Evolutionary conservation across 2,888 invertebrate species (phyloP).

Genomic region (Lucinisca nassula): DNA sequence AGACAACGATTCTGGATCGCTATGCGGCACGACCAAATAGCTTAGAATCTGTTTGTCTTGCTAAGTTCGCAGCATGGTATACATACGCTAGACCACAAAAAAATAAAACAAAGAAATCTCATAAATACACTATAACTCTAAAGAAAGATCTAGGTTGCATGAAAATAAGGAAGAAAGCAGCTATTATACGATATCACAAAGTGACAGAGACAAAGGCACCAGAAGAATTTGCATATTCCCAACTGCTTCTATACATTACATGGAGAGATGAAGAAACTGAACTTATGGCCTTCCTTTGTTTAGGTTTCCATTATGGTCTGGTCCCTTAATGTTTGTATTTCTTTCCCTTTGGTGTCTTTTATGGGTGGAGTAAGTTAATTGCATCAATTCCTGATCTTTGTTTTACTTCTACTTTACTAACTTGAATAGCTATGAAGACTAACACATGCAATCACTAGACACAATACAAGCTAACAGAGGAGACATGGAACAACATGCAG

Average conservation of each 20-base stretch:
- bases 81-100: slow-evolving; percentile 8
- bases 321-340: no score
- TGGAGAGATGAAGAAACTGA: slow-evolving; percentile 56
- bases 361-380: no score
- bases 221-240: slow-evolving; percentile 50
- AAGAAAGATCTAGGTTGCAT: slow-evolving; percentile 35
- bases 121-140: background rate
- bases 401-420: slow-evolving; percentile 23
- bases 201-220: slow-evolving; percentile 44
- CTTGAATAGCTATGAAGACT: slow-evolving; percentile 33
- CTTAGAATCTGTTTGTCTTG: slow-evolving; percentile 35
- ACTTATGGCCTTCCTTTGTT: no score
- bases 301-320: no score
- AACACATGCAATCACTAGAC: slow-evolving; percentile 11
- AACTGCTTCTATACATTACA: slow-evolving; percentile 54
- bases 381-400: no score
- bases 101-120: background rate
- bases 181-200: slow-evolving; percentile 55
- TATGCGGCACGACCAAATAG: slow-evolving; percentile 34
- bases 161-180: slow-evolving; percentile 27
- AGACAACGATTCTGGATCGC: slow-evolving; percentile 21
- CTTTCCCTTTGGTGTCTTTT: no score
- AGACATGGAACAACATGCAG: slow-evolving; percentile 36
- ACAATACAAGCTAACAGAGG: slow-evolving; percentile 24
- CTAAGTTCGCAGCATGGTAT: slow-evolving; percentile 33